phyloP scores from a whole-genome alignment of 2,888 invertebrate species.

The Sussaba pulchella region DNA sequence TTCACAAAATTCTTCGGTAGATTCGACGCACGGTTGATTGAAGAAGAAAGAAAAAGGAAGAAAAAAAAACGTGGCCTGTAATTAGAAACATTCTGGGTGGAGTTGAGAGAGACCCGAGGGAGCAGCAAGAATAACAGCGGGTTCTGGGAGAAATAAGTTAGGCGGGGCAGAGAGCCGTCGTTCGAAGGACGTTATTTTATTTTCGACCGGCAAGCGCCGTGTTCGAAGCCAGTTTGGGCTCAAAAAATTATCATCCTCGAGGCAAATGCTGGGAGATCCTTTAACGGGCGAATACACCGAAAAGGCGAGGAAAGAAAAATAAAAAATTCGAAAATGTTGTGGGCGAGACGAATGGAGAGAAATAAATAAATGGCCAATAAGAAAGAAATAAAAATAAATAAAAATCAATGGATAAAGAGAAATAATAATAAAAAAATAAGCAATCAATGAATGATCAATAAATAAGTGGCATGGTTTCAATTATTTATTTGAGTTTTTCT shows the following conservation, averaged over 20 bases:
- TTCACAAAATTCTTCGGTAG: slow-evolving; percentile 56
- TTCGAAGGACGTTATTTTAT: slow-evolving; percentile 57
- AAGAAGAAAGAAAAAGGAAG: slow-evolving; percentile 52
- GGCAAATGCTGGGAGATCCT: slow-evolving; percentile 53
- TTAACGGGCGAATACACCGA: slow-evolving; percentile 38
- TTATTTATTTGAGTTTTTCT: too few species aligned
- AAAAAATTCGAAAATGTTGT: too few species aligned
- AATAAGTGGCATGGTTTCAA: too few species aligned
- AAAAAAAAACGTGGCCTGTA: slow-evolving; percentile 68
- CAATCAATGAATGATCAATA: too few species aligned
- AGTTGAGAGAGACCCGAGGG: slow-evolving; percentile 66
- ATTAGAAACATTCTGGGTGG: slow-evolving; percentile 72
- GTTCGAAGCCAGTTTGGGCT: slow-evolving; percentile 43
- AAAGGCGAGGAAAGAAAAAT: too few species aligned
- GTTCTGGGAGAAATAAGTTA: slow-evolving; percentile 68
- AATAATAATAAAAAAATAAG: too few species aligned
- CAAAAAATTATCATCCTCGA: slow-evolving; percentile 58
- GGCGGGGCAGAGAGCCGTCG: slow-evolving; percentile 61
- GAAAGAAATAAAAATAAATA: too few species aligned
- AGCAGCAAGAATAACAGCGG: slow-evolving; percentile 68
- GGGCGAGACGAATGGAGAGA: too few species aligned
- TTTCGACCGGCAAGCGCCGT: slow-evolving; percentile 45
- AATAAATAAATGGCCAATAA: too few species aligned
- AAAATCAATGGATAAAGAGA: too few species aligned
- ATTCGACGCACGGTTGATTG: slow-evolving; percentile 45